Evolutionary conservation across 2,113 vertebrate species (phyloP).

Genomic region (Lynx canadensis): DNA sequence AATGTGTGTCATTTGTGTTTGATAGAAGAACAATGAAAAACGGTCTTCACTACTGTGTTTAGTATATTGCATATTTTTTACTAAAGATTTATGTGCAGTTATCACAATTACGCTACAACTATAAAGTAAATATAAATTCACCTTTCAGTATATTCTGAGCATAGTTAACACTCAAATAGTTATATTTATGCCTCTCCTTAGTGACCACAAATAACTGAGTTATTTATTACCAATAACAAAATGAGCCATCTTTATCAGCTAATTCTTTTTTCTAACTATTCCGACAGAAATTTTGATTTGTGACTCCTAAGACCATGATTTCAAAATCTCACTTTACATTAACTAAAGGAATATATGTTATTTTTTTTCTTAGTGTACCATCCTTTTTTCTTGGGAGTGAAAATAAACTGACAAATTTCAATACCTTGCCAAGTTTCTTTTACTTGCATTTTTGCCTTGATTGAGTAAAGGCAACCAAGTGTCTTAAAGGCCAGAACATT

Average conservation of each 20-base stretch:
- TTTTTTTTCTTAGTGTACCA: not conserved
- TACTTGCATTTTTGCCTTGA: not conserved
- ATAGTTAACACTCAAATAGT: not conserved
- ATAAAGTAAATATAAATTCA: not conserved
- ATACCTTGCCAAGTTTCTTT: not conserved
- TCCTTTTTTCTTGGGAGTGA: not conserved
- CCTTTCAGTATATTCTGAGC: not conserved
- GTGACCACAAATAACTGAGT: not conserved
- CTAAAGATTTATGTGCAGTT: not conserved
- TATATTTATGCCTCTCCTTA: not conserved
- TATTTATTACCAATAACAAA: not conserved
- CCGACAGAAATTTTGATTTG: not conserved
- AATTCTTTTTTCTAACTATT: not conserved
- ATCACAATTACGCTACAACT: not conserved
- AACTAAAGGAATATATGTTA: not conserved
- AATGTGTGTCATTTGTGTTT: not conserved
- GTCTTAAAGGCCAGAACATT: not conserved
- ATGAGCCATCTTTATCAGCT: not conserved
- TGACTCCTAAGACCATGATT: not conserved
- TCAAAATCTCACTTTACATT: not conserved
- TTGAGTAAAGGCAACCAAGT: not conserved
- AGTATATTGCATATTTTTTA: not conserved
- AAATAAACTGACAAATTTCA: not conserved
- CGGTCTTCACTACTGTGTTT: not conserved
- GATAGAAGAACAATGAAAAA: not conserved